A percentile compares a stretch with the other conserved stretches of the same genome.
phyloP scores from a whole-genome alignment of 2,797 vertebrate genomes.

The Natrix natrix region DNA sequence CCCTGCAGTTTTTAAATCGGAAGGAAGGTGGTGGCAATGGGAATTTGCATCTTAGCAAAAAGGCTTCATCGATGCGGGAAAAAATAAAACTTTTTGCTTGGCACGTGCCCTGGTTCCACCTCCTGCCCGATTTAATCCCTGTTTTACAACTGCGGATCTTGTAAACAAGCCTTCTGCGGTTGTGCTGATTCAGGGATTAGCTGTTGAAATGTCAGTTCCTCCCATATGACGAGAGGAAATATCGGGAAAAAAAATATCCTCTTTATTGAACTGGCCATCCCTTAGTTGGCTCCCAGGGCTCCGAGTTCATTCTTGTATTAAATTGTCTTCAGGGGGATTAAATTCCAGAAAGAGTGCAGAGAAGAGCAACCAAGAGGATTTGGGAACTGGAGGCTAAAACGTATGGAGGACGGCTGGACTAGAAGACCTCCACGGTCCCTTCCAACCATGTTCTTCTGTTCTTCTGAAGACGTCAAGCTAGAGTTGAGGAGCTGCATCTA shows the following conservation, averaged over 20 bases:
- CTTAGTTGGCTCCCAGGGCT: neutral
- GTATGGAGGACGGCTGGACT: too few relatives aligned
- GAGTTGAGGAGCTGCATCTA: too few relatives aligned
- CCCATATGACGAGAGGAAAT: neutral
- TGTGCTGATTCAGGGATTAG: neutral
- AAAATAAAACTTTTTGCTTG: neutral
- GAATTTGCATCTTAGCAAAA: conserved; percentile 35
- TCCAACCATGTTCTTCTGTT: too few relatives aligned
- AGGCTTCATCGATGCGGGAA: conserved; percentile 23
- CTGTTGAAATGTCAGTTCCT: conserved; percentile 13
- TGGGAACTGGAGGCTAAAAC: too few relatives aligned
- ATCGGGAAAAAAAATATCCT: neutral
- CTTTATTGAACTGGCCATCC: too few relatives aligned
- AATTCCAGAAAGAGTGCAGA: too few relatives aligned
- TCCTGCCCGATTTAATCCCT: conserved; percentile 29
- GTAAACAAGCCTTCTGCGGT: neutral
- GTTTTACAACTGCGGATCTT: conserved; percentile 27
- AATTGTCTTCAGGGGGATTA: too few relatives aligned
- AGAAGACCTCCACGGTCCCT: too few relatives aligned
- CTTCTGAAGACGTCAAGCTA: too few relatives aligned
- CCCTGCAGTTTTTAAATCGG: too few relatives aligned
- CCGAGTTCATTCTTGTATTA: neutral
- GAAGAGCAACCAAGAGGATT: too few relatives aligned
- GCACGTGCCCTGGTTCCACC: conserved; percentile 1
- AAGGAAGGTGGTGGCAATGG: conserved; percentile 25